A percentile compares a stretch with the other conserved stretches of the same genome.
Evolutionary conservation across 2,888 invertebrate genomes (phyloP).

Genomic region (Blomia tropicalis): DNA sequence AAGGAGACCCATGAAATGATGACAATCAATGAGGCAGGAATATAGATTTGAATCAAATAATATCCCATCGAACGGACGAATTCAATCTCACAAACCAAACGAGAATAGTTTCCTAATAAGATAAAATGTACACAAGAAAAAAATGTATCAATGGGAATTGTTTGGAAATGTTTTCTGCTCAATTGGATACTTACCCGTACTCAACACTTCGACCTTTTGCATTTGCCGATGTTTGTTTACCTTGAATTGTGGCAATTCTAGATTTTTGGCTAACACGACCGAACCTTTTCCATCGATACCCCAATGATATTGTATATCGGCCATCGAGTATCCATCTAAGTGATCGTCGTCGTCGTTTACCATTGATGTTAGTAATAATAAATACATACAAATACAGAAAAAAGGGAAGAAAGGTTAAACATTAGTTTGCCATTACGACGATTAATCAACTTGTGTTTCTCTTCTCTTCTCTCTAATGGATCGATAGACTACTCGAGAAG

Average conservation of each 20-base stretch:
- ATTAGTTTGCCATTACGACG: neutral
- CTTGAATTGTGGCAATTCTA: slow-evolving; percentile 93
- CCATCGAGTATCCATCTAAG: slow-evolving; percentile 92
- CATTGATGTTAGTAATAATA: too few species aligned
- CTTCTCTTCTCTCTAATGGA: too few species aligned
- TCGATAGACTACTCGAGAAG: too few species aligned
- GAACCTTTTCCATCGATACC: slow-evolving; percentile 65
- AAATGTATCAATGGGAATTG: neutral
- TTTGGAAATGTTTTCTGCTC: neutral
- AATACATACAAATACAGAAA: neutral
- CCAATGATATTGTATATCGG: slow-evolving; percentile 92
- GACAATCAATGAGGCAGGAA: slow-evolving; percentile 33
- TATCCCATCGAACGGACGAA: slow-evolving; percentile 36
- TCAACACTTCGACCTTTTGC: slow-evolving; percentile 87
- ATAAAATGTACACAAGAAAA: too few species aligned
- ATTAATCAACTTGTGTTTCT: too few species aligned
- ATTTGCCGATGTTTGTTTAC: slow-evolving; percentile 89
- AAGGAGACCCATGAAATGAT: slow-evolving; percentile 32
- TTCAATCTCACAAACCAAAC: slow-evolving; percentile 33
- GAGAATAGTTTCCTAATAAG: slow-evolving; percentile 34
- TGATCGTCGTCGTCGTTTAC: neutral
- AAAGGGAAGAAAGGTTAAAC: neutral
- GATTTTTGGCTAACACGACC: slow-evolving; percentile 85
- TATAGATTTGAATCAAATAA: slow-evolving; percentile 37
- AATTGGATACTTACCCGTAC: slow-evolving; percentile 39